phyloP scores from a whole-genome alignment of 2,797 vertebrate genomes.

The Melopsittacus undulatus region DNA sequence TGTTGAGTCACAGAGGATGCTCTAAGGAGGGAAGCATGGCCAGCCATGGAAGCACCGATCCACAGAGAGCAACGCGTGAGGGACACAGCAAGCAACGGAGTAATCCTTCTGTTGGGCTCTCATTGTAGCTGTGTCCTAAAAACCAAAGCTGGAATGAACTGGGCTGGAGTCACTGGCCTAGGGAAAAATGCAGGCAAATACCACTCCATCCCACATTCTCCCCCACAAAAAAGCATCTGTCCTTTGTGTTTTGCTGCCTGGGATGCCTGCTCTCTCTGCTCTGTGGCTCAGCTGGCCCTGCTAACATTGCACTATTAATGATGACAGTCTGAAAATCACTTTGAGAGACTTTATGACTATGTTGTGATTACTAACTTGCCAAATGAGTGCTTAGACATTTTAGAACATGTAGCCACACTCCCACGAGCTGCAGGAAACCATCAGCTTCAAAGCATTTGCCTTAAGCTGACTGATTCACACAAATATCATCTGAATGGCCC shows the following conservation, averaged over 20 bases:
- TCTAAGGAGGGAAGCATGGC: not conserved
- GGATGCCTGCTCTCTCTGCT: conserved; percentile 32
- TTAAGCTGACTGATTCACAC: conserved; percentile 46
- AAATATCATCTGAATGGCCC: conserved; percentile 19
- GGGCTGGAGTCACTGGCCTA: conserved; percentile 42
- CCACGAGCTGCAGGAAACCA: conserved; percentile 26
- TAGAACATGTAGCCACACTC: conserved; percentile 51
- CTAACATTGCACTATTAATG: conserved; percentile 48
- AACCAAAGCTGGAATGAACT: conserved; percentile 52
- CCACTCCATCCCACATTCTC: conserved; percentile 58
- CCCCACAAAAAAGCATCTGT: conserved; percentile 57
- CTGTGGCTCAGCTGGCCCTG: conserved; percentile 43
- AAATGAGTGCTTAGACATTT: conserved; percentile 45
- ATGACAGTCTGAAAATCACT: conserved; percentile 60
- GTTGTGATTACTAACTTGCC: conserved; percentile 44
- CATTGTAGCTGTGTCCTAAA: not conserved
- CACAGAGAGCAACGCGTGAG: accelerated
- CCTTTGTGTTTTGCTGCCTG: conserved; percentile 41
- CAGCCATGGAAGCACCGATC: not conserved
- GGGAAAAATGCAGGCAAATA: conserved; percentile 62
- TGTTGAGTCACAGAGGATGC: not conserved
- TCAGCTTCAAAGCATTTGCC: conserved; percentile 64
- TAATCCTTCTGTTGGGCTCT: not conserved
- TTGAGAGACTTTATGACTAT: conserved; percentile 40
- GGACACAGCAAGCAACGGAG: not conserved